Evolutionary conservation across 2,113 vertebrate species (phyloP).

Genomic region (Chaenogobius annularis): DNA sequence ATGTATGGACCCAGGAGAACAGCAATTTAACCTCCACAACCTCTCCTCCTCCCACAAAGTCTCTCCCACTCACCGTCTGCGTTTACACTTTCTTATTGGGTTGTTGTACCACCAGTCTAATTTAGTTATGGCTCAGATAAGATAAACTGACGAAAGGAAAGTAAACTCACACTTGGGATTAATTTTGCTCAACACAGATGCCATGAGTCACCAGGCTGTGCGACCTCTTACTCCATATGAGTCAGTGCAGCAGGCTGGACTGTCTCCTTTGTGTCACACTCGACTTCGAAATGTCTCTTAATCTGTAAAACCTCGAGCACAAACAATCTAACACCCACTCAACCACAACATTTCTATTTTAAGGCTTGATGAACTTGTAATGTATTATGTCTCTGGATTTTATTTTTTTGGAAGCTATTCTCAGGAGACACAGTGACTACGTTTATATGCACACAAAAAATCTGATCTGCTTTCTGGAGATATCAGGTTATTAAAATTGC

Average conservation of each 20-base stretch:
- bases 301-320: constrained; percentile 49
- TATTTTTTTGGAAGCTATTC: not conserved
- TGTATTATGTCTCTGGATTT: not conserved
- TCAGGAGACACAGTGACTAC: not conserved
- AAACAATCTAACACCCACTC: constrained; percentile 33
- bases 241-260: constrained; percentile 65
- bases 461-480: no score
- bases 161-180: constrained; percentile 58
- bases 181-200: constrained; percentile 39
- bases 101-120: constrained; percentile 32
- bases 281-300: constrained; percentile 14
- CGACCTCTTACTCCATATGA: constrained; percentile 56
- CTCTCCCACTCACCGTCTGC: constrained; percentile 69
- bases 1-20: constrained; percentile 57
- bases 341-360: constrained; percentile 41
- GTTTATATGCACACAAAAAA: no score
- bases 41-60: constrained; percentile 45
- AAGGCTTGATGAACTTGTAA: not conserved
- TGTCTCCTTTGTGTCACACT: constrained; percentile 56
- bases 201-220: constrained; percentile 62
- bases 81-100: constrained; percentile 32
- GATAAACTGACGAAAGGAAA: constrained; percentile 60
- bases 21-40: constrained; percentile 32
- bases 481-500: no score
- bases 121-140: constrained; percentile 43